Evolutionary conservation across 2,888 invertebrate genomes (phyloP), one percentile per base, ranked within the genome.

Genomic region (Dermolepida albohirtum): DNA sequence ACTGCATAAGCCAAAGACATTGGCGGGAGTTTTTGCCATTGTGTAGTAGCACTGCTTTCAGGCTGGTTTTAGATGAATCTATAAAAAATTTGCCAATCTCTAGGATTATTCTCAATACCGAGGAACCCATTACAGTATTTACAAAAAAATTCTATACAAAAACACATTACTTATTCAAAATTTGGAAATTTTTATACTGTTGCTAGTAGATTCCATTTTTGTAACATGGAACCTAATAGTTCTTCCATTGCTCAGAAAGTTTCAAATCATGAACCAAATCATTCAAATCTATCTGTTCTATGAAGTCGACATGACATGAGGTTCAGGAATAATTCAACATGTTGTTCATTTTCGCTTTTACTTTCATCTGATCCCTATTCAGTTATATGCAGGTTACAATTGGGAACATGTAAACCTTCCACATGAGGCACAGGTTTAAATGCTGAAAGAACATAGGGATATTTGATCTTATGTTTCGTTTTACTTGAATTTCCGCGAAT

Each of bases 231-330:
- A 29, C 29, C 2, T 34, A 44, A 72, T 41, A 70, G 72, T 72
- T 49, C 22, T 22, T 52, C 49, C 72, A 66, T n/a, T 74, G 59
- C 73, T 74, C 34, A 73, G 59, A 16, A 73, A 54, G 22, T 22
- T 63, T 66, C 47, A 74, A 69, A 63, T 74, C 74, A 68, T 70
- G 44, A 43, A 74, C 70, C 22, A 74, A 63, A 63, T 73, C 73
- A 67, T 74, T 74, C 17, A 72, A 68, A n/a, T n/a, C n/a, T n/a
- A n/a, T n/a, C n/a, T n/a, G n/a, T n/a, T n/a, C n/a, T n/a, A n/a
- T n/a, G n/a, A n/a, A n/a, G n/a, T n/a, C n/a, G n/a, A n/a, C n/a
- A n/a, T n/a, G n/a, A n/a, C n/a, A n/a, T n/a, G n/a, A n/a, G n/a
- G n/a, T n/a, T n/a, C n/a, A n/a, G n/a, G 10, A 64, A 34, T 34